Evolutionary conservation across 53 echinoderm and acorn worm species (phyloP), one percentile per base, ranked within the genome.

Genomic region (Echinarachnius parma): DNA sequence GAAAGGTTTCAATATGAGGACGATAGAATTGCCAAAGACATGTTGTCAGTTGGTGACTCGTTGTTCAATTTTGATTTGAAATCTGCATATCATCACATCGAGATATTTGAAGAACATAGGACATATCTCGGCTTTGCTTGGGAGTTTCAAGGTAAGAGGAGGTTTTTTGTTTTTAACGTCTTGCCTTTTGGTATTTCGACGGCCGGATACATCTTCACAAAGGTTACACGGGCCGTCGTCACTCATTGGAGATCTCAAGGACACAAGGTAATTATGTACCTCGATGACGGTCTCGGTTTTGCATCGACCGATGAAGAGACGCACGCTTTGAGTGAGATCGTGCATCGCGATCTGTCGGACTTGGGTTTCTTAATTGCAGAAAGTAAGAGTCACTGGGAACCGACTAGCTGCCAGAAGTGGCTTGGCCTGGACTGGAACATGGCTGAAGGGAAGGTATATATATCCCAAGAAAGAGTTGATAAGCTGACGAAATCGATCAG

Each of bases 41-140:
- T 29, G 5, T 70, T 80, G 9, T n/a, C 46, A 49, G 28, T 9
- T 3, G 71, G 80, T 2, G 71, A 80, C 28, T 60, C 45, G 16
- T n/a, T 70, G 33, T 60, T 60, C 23, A 68, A 14, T 5, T 61
- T 74, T 36, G 62, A 81, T 39, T 28, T 81, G 21, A 72, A 81
- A 52, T 81, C 81, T 3, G 81, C 81, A 27, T 81, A 81, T 10
- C 81, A 81, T 27, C 81, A 81, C 18, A 37, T 74, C 11, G 54
- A 81, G 23, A 72, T 74, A 8, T 29, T 61, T 9, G 37, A 61
- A 27, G 52, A 53, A 31, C 82, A 82, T 45, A 62, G 82, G 16
- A 74, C 22, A 28, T 74, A 29, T 29, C 36, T 61, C 14, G 82
- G 75, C 3, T 75, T 82, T 45, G 64, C 75, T 9, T 75, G 82